A percentile compares a stretch with the other conserved stretches of the same genome.
These are phyloP conservation scores for Diceros bicornis DNA, from an alignment of 2,797 vertebrate species.

Conservation along the genomic window DNA sequence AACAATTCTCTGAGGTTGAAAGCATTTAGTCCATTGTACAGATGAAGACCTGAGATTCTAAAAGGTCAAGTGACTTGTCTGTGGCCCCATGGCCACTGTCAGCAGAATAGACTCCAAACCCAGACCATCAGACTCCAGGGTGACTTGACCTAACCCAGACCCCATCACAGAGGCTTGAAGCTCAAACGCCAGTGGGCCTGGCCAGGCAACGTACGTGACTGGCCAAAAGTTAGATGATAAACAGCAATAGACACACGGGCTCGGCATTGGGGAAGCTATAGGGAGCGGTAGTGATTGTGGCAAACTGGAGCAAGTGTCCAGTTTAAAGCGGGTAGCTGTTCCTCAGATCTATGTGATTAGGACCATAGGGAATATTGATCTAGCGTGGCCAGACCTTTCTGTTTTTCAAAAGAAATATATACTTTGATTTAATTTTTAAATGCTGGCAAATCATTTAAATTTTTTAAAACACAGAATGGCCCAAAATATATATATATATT, in stretches of 20 bases:
- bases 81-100: fast-evolving
- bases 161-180: background rate
- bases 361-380: fast-evolving
- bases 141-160: background rate
- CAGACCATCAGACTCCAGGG: background rate
- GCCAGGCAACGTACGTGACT: fast-evolving
- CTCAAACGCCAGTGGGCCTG: fast-evolving
- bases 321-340: background rate
- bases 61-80: no score
- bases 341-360: background rate
- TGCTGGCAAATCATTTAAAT: background rate
- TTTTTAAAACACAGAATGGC: background rate
- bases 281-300: fast-evolving
- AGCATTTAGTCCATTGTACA: background rate
- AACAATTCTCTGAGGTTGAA: fast-evolving
- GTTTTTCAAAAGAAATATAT: background rate
- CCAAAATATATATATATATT: background rate
- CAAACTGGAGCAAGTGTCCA: fast-evolving
- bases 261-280: fast-evolving
- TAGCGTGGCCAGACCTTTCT: background rate
- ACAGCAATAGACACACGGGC: fast-evolving
- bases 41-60: background rate
- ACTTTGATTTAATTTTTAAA: background rate
- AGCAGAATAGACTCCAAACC: background rate
- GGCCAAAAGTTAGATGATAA: background rate